Conservation (phyloP, 2,797 vertebrate genomes). For the Fringilla coelebs region DNA sequence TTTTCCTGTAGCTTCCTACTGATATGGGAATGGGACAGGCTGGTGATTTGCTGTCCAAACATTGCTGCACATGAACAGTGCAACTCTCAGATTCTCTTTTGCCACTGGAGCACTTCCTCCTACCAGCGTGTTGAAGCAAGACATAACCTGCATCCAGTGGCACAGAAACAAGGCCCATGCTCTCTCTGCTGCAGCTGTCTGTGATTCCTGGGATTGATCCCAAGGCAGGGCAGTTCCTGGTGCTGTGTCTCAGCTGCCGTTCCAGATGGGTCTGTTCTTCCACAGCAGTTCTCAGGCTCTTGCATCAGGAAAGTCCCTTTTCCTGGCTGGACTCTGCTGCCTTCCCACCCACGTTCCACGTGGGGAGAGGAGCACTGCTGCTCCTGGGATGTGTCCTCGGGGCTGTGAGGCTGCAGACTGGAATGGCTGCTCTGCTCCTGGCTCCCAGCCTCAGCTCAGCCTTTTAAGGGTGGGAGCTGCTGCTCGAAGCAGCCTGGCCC, state of each 20-base stretch:
- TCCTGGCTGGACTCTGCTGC: background rate
- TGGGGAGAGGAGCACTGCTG: background rate
- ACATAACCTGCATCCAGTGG: background rate
- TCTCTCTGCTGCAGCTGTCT: background rate
- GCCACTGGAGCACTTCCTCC: slow-evolving; percentile 28
- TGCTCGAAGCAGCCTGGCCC: background rate
- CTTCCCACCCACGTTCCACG: background rate
- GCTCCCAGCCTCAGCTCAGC: background rate
- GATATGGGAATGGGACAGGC: background rate
- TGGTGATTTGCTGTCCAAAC: background rate
- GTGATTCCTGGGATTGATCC: background rate
- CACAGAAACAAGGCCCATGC: background rate
- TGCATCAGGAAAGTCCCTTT: slow-evolving; percentile 47
- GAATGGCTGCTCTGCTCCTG: background rate
- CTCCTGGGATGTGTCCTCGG: background rate
- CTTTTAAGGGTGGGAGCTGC: background rate
- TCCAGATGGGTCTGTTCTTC: background rate
- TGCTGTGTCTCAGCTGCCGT: background rate
- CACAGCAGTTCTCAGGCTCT: background rate
- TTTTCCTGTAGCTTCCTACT: background rate
- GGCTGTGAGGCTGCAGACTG: background rate
- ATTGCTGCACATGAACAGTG: background rate
- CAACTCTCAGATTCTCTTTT: background rate
- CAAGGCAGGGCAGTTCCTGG: background rate
- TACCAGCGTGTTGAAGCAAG: background rate